Base-by-base conservation (phyloP, 2,797 vertebrate genomes). In the Lindbergichthys nudifrons region DNA sequence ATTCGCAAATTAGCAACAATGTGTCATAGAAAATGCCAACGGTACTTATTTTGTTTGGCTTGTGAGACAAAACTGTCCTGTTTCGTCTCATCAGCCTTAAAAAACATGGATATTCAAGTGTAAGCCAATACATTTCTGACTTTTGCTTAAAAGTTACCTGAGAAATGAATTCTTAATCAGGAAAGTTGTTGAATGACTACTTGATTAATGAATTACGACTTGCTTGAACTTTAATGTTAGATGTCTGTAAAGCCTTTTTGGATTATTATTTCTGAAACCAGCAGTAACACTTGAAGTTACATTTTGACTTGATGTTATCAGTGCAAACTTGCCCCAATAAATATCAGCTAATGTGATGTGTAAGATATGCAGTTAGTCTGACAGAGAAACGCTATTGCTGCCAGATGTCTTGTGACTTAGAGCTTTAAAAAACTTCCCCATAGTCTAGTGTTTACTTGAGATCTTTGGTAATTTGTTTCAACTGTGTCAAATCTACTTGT, bases 331-430 rank as follows among this genome's bases (percentile, higher is more conserved):
- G 23, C 41, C 16, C 50, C 19, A 12, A 73, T 47, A 50, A 54
- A 43, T 51, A 30, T 69, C 1, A 14, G 50, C 39, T 59, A 46
- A 62, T 60, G 58, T 66, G 23, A 51, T 30, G 6, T 71, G 81
- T 67, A 23, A 59, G 9, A 57, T 53, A 21, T 71, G 3, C 64
- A 39, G 30, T 57, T 62, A 23, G 36, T 19, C 11, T 18, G 30
- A 75, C 53, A 64, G 61, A 73, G 45, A 63, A 26, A 64, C 64
- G 43, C 65, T 63, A 43, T 56, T 78, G 19, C 57, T 52, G 19
- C 39, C 45, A 50, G 9, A 56, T 0, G 19, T 82, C 70, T 77
- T 85, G 79, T 87, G 82, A 87, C 57, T n/a, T 6, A 13, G 15
- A 42, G 21, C 16, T 69, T 57, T 51, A 11, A 60, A 69, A 58